Evolutionary conservation across 2,797 vertebrate species (phyloP).

Genomic region (Hippocampus kuda): DNA sequence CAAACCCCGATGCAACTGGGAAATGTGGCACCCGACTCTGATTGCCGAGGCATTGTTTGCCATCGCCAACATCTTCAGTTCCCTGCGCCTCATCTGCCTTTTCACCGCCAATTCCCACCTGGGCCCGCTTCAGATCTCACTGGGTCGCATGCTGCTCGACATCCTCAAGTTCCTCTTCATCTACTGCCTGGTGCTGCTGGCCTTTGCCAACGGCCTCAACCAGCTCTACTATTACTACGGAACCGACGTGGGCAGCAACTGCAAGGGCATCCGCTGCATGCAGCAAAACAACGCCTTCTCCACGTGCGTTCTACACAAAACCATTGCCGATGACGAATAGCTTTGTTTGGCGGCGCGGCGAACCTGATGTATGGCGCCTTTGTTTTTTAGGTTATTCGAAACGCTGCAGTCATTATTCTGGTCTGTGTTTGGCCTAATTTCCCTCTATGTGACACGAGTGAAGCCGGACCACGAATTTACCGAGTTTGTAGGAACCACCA

Average conservation of each 20-base stretch:
- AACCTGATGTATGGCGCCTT: conserved; percentile 15
- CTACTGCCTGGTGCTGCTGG: conserved; percentile 91
- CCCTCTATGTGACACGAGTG: conserved; percentile 91
- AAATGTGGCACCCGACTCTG: conserved; percentile 93
- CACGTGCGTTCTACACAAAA: conserved; percentile 72
- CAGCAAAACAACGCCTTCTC: conserved; percentile 94
- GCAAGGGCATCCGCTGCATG: conserved; percentile 86
- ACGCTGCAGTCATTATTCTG: conserved; percentile 95
- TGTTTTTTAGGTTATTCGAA: conserved; percentile 81
- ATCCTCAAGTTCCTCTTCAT: conserved; percentile 99
- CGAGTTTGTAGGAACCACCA: conserved; percentile 90
- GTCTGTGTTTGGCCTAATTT: conserved; percentile 96
- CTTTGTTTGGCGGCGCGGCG: neutral
- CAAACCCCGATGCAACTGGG: conserved; percentile 72
- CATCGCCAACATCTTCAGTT: conserved; percentile 98
- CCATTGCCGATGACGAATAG: neutral
- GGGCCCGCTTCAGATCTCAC: conserved; percentile 93
- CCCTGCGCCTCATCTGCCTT: conserved; percentile 89
- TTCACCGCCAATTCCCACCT: conserved; percentile 98
- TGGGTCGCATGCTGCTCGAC: conserved; percentile 95
- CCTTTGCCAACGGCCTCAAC: conserved; percentile 96
- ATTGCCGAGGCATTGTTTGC: conserved; percentile 93
- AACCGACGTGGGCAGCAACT: conserved; percentile 40
- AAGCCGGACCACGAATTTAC: conserved; percentile 82
- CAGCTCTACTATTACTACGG: conserved; percentile 95